These are phyloP conservation scores for Sylvicapra grimmia DNA, from an alignment of 2,113 vertebrate species.

Conservation along the genomic window DNA sequence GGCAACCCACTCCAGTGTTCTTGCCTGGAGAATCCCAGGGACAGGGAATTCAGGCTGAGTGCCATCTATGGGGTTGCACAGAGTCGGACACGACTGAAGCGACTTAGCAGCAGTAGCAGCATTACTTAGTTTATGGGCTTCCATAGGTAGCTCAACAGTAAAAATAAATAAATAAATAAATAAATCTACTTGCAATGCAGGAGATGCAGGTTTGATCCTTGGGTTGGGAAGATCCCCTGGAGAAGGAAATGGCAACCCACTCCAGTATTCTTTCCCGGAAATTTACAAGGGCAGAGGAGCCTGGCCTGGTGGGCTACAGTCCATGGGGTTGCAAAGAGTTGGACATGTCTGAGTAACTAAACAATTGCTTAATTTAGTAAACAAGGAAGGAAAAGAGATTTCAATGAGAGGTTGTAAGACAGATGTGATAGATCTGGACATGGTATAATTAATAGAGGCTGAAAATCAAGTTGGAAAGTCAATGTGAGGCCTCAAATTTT, in stretches of 20 bases:
- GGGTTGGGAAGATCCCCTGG: too few relatives aligned
- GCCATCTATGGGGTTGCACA: too few relatives aligned
- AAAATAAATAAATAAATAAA: too few relatives aligned
- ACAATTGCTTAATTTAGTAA: background rate
- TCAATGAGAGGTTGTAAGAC: background rate
- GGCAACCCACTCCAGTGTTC: too few relatives aligned
- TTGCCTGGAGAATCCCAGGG: too few relatives aligned
- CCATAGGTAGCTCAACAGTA: too few relatives aligned
- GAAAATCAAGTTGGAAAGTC: background rate
- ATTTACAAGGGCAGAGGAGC: background rate
- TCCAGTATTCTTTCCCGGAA: background rate
- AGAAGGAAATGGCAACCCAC: too few relatives aligned
- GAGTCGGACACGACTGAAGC: too few relatives aligned
- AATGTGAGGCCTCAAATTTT: background rate
- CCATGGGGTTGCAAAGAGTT: background rate
- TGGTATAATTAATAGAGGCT: background rate
- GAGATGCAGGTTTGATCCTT: too few relatives aligned
- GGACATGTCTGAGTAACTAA: background rate
- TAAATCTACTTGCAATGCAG: too few relatives aligned
- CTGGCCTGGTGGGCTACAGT: background rate
- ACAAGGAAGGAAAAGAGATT: background rate
- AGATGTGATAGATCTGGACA: background rate
- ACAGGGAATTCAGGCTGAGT: rapidly evolving
- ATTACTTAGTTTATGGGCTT: background rate
- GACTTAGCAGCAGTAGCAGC: too few relatives aligned